Conservation (phyloP, 1,140 invertebrate genomes). For the Odontomachus brunneus region DNA sequence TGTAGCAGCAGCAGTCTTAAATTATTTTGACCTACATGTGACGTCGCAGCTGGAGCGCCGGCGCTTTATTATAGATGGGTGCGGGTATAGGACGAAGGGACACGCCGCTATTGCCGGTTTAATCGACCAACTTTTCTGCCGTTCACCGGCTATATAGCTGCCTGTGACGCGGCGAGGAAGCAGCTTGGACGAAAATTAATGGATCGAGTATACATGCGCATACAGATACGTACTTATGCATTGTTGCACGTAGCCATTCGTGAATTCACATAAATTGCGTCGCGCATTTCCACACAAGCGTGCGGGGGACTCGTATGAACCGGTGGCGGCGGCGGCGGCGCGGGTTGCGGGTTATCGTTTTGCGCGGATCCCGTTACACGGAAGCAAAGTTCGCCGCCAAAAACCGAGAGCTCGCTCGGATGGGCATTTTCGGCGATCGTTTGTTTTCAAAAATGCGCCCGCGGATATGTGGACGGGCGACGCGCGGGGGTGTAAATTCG, state of each 20-base stretch:
- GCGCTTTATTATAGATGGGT: constrained; percentile 51
- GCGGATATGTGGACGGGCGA: background rate
- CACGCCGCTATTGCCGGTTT: constrained; percentile 63
- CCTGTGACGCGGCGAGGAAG: constrained; percentile 69
- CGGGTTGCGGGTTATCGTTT: constrained; percentile 63
- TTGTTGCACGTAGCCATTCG: constrained; percentile 61
- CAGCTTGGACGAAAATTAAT: constrained; percentile 75
- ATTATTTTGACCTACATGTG: constrained; percentile 32
- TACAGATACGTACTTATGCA: constrained; percentile 68
- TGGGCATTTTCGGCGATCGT: constrained; percentile 66
- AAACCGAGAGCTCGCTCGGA: constrained; percentile 50
- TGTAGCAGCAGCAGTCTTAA: constrained; percentile 1
- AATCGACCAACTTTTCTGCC: constrained; percentile 75
- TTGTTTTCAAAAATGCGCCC: constrained; percentile 43
- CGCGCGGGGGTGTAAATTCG: constrained; percentile 2
- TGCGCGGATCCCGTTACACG: constrained; percentile 43
- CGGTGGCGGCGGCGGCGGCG: background rate
- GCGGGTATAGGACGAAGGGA: constrained; percentile 40
- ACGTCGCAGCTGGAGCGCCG: constrained; percentile 18
- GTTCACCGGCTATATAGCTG: constrained; percentile 69
- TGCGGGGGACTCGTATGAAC: constrained; percentile 53
- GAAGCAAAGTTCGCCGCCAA: constrained; percentile 58
- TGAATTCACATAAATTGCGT: constrained; percentile 73
- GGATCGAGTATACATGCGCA: constrained; percentile 64
- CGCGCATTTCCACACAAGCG: constrained; percentile 67